phyloP scores from a whole-genome alignment of 2,113 vertebrate genomes.

The Salvelinus fontinalis region DNA sequence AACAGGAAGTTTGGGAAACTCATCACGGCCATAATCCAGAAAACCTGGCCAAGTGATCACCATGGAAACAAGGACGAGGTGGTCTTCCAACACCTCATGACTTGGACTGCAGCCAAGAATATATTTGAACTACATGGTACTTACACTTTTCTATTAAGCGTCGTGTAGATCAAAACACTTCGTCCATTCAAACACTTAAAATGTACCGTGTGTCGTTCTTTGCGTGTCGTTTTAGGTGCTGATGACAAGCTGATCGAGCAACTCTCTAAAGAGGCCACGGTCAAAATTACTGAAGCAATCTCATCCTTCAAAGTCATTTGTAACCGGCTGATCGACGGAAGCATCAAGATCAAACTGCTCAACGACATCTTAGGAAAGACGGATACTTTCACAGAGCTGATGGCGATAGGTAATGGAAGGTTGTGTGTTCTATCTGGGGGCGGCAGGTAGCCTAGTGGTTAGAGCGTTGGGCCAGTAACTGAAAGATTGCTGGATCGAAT shows the following conservation, averaged over 20 bases:
- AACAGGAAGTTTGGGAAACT: constrained; percentile 78
- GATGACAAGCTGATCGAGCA: constrained; percentile 64
- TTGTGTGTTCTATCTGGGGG: neutral
- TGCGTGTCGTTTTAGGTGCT: constrained; percentile 57
- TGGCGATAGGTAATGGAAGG: constrained; percentile 74
- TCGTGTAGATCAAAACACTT: no score
- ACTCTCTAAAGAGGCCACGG: constrained; percentile 70
- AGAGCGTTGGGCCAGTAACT: no score
- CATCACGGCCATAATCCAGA: constrained; percentile 80
- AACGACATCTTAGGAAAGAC: constrained; percentile 63
- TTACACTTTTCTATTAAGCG: neutral
- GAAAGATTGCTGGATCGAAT: no score
- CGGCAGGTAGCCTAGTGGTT: no score
- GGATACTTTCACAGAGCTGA: constrained; percentile 67
- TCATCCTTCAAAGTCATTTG: constrained; percentile 63
- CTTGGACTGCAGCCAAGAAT: constrained; percentile 75
- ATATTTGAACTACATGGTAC: constrained; percentile 81
- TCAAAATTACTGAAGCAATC: constrained; percentile 66
- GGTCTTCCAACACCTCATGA: constrained; percentile 79
- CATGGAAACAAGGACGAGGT: constrained; percentile 47
- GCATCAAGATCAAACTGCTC: constrained; percentile 72
- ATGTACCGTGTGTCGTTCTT: no score
- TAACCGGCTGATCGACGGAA: constrained; percentile 50
- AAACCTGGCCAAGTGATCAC: constrained; percentile 80
- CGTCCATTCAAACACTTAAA: no score